A percentile compares a stretch with the other conserved stretches of the same genome.
Evolutionary conservation across 2,113 vertebrate species (phyloP).

Genomic region (Rallus limicola): DNA sequence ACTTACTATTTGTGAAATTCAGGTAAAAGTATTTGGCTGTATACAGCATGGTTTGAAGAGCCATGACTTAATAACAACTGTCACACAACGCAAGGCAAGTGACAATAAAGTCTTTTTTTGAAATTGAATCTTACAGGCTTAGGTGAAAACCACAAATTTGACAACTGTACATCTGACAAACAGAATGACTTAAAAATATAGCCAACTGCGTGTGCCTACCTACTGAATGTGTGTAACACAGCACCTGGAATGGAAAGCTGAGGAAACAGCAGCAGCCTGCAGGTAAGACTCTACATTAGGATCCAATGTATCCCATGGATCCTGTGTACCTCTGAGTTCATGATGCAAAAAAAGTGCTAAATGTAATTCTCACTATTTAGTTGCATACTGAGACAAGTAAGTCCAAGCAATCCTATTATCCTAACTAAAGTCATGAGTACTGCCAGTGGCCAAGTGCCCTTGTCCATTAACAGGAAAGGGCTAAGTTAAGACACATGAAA

Average conservation of each 20-base stretch:
- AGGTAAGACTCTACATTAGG: not conserved
- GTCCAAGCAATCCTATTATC: not conserved
- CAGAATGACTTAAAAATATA: not conserved
- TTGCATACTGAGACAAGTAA: not conserved
- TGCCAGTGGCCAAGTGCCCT: not conserved
- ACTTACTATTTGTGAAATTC: not conserved
- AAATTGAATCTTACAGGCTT: not conserved
- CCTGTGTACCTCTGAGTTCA: too few species aligned
- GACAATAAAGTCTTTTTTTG: not conserved
- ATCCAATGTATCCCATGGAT: too few species aligned
- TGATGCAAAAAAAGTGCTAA: accelerated
- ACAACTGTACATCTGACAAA: not conserved
- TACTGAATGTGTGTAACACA: not conserved
- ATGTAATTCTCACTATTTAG: not conserved
- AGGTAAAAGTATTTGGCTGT: not conserved
- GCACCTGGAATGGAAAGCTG: not conserved
- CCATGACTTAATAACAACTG: not conserved
- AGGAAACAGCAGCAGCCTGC: not conserved
- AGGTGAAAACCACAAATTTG: not conserved
- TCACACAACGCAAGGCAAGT: not conserved
- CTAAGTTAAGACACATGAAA: not conserved
- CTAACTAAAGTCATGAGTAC: not conserved
- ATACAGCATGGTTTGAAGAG: not conserved
- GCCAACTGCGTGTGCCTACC: not conserved
- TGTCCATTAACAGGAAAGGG: not conserved